These are phyloP conservation scores for Mesitornis unicolor DNA, from an alignment of 2,113 vertebrate genomes.

Conservation along the genomic window DNA sequence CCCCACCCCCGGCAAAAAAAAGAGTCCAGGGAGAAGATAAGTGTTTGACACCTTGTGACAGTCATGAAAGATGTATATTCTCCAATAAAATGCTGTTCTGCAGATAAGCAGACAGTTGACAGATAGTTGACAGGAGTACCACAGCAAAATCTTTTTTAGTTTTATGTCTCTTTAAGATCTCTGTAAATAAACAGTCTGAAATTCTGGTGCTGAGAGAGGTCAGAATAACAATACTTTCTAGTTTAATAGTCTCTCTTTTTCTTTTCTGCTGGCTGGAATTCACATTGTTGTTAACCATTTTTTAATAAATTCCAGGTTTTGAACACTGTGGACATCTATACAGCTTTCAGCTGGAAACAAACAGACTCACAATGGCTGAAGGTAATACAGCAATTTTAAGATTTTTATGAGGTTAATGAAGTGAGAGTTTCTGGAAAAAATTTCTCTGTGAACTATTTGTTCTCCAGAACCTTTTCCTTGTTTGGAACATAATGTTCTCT, in stretches of 20 bases:
- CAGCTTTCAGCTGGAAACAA: slow-evolving; percentile 54
- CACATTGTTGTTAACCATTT: slow-evolving; percentile 34
- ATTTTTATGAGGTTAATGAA: slow-evolving; percentile 66
- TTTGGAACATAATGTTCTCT: slow-evolving; percentile 30
- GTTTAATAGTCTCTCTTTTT: slow-evolving; percentile 1
- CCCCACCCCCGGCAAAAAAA: rapidly evolving
- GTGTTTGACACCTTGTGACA: not conserved
- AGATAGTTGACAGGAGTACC: not conserved
- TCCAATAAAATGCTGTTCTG: not conserved
- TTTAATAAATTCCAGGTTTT: slow-evolving; percentile 59
- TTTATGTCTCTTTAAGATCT: slow-evolving; percentile 4
- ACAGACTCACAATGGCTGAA: slow-evolving; percentile 41
- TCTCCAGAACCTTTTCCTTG: slow-evolving; percentile 48
- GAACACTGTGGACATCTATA: slow-evolving; percentile 9
- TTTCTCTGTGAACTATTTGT: slow-evolving; percentile 35
- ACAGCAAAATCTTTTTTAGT: not conserved
- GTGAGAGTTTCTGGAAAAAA: slow-evolving; percentile 70
- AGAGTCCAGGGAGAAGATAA: not conserved
- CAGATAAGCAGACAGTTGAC: not conserved
- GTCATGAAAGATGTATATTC: not conserved
- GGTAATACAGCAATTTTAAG: slow-evolving; percentile 62
- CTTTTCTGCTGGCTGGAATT: slow-evolving; percentile 39
- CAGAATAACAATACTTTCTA: slow-evolving; percentile 20
- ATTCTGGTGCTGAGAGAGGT: slow-evolving; percentile 13
- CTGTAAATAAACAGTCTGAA: slow-evolving; percentile 27